These are phyloP conservation scores for Cyrtodaria siliqua DNA, from an alignment of 2,888 invertebrate genomes.

Conservation along the genomic window DNA sequence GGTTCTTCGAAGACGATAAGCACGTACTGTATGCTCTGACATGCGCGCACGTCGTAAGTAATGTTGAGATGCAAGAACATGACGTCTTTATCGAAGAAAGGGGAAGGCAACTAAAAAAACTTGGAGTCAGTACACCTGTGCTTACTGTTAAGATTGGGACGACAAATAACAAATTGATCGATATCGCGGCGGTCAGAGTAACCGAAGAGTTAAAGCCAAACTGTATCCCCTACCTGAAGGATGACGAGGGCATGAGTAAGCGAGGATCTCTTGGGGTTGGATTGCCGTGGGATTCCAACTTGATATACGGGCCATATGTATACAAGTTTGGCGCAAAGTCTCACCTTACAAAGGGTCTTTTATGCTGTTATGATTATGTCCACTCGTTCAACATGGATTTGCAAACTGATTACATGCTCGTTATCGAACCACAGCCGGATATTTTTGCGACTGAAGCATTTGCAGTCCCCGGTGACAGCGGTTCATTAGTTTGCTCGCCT, in stretches of 20 bases:
- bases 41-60: constrained; percentile 41
- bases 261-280: neutral
- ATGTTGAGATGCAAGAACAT: constrained; percentile 1
- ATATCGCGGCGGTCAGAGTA: constrained; percentile 39
- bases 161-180: constrained; percentile 1
- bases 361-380: constrained; percentile 28
- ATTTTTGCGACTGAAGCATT: neutral
- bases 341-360: constrained; percentile 24
- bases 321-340: constrained; percentile 37
- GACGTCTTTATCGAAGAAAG: constrained; percentile 25
- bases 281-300: neutral
- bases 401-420: constrained; percentile 3
- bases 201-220: neutral
- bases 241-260: constrained; percentile 20
- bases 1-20: constrained; percentile 13
- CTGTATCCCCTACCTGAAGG: constrained; percentile 29
- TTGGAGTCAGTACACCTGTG: constrained; percentile 14
- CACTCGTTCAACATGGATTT: neutral
- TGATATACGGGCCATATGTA: constrained; percentile 2
- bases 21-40: constrained; percentile 31
- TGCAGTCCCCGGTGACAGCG: constrained; percentile 29
- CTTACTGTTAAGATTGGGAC: constrained; percentile 13
- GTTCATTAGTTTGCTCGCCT: constrained; percentile 25
- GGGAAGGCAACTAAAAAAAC: neutral
- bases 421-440: constrained; percentile 32